Evolutionary conservation across 2,113 vertebrate species (phyloP).

Genomic region (Sclerurus mexicanus): DNA sequence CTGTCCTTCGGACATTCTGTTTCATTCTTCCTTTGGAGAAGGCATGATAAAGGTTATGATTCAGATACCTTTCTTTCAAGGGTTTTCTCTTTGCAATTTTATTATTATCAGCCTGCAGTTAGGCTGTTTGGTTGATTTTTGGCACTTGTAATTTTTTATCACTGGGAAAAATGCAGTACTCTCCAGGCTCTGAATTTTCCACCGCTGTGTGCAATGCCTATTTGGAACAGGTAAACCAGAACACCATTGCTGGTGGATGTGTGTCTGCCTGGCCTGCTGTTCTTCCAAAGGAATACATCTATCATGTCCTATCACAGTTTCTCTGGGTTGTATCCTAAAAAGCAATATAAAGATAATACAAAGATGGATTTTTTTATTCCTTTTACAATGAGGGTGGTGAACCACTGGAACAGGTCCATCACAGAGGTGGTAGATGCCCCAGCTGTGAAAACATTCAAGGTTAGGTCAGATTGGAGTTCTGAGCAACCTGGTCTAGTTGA

Average conservation of each 20-base stretch:
- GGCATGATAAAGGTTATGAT: background rate
- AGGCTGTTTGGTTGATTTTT: background rate
- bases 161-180: background rate
- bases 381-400: background rate
- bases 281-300: background rate
- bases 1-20: background rate
- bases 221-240: background rate
- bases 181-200: background rate
- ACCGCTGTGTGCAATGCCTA: background rate
- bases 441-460: background rate
- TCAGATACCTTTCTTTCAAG: background rate
- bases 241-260: background rate
- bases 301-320: background rate
- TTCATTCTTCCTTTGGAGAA: background rate
- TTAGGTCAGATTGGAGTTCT: background rate
- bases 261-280: background rate
- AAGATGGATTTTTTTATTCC: background rate
- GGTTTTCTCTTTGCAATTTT: background rate
- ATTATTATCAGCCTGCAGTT: background rate
- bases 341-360: background rate
- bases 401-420: background rate
- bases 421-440: background rate
- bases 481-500: background rate
- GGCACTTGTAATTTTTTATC: background rate
- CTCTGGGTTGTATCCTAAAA: background rate